A percentile compares a stretch with the other conserved stretches of the same genome.
phyloP scores from a whole-genome alignment of 2,113 vertebrate species.

The Acanthochromis polyacanthus region DNA sequence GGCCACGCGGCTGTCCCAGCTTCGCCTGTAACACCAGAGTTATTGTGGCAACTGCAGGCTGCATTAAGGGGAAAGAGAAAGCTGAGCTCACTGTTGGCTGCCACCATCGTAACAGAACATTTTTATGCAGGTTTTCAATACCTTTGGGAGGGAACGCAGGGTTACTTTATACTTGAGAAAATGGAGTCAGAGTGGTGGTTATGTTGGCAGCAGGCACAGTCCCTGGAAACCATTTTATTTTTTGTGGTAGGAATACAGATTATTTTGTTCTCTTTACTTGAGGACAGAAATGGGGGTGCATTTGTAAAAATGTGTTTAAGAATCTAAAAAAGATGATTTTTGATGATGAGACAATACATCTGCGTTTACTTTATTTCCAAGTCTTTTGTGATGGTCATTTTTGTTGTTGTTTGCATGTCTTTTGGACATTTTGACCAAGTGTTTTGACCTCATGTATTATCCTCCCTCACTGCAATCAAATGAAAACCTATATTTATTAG shows the following conservation, averaged over 20 bases:
- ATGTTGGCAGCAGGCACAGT: slow-evolving; percentile 26
- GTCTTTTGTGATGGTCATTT: too few species aligned
- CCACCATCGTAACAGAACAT: slow-evolving; percentile 45
- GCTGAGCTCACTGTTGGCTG: slow-evolving; percentile 55
- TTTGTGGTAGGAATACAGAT: slow-evolving; percentile 16
- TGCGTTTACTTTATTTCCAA: not conserved
- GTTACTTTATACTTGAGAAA: slow-evolving; percentile 60
- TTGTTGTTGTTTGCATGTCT: too few species aligned
- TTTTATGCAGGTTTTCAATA: slow-evolving; percentile 62
- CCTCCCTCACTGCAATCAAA: too few species aligned
- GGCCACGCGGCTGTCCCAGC: slow-evolving; percentile 39
- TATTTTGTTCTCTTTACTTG: slow-evolving; percentile 16
- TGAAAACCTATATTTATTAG: too few species aligned
- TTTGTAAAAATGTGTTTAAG: slow-evolving; percentile 2
- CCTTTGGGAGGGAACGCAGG: slow-evolving; percentile 41
- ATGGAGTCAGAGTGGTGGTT: slow-evolving; percentile 52
- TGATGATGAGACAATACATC: not conserved
- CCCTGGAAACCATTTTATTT: slow-evolving; percentile 53
- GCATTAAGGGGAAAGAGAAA: slow-evolving; percentile 32
- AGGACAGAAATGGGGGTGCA: not conserved
- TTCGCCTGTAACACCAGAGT: slow-evolving; percentile 44
- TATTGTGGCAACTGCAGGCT: slow-evolving; percentile 62
- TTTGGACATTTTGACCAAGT: too few species aligned
- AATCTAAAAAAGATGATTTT: not conserved
- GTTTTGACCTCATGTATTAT: too few species aligned